A percentile compares a stretch with the other conserved stretches of the same genome.
These are phyloP conservation scores for Archips xylosteana DNA, from an alignment of 2,888 invertebrate genomes.

Conservation along the genomic window DNA sequence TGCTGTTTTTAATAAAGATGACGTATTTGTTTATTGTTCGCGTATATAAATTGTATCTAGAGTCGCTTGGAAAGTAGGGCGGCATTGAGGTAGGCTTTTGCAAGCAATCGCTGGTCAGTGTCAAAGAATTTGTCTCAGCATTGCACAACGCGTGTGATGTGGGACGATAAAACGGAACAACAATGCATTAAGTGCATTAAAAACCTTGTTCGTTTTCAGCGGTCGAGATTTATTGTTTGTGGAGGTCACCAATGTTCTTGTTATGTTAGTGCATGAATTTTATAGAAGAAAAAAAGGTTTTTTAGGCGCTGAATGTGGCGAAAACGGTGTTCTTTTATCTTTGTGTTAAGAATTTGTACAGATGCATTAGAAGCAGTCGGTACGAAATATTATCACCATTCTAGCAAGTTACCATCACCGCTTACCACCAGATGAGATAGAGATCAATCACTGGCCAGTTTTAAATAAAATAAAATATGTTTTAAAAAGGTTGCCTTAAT, in stretches of 20 bases:
- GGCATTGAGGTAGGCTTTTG: constrained; percentile 81
- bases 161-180: constrained; percentile 35
- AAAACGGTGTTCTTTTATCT: no score
- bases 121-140: constrained; percentile 78
- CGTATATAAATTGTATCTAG: constrained; percentile 72
- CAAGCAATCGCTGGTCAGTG: constrained; percentile 78
- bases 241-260: background rate
- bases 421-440: no score
- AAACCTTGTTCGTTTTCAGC: constrained; percentile 23
- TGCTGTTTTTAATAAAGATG: constrained; percentile 32
- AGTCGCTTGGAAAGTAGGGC: constrained; percentile 80
- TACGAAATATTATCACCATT: no score
- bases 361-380: no score
- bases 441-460: no score
- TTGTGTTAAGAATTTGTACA: no score
- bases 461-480: no score
- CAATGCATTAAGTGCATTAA: constrained; percentile 38
- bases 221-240: constrained; percentile 16
- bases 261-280: background rate
- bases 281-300: no score
- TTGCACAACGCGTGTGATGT: constrained; percentile 60
- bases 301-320: no score
- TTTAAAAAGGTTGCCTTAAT: no score
- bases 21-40: constrained; percentile 60
- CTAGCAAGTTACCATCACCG: no score